These are phyloP conservation scores for Electrona antarctica DNA, from an alignment of 2,113 vertebrate species.

Conservation along the genomic window DNA sequence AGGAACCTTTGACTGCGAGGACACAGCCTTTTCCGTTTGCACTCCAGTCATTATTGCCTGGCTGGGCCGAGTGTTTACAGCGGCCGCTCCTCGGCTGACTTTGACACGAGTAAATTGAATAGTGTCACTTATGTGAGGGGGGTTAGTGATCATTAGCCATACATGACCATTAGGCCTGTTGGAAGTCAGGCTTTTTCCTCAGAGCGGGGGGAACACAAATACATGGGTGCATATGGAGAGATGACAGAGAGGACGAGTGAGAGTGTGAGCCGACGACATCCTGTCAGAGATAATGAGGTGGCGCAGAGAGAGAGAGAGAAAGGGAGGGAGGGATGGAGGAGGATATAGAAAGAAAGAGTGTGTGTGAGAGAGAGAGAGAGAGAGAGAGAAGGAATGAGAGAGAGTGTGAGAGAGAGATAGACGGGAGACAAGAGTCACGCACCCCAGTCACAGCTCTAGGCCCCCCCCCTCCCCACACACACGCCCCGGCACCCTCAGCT, in stretches of 20 bases:
- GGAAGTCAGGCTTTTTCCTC: constrained; percentile 63
- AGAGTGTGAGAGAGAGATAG: constrained; percentile 40
- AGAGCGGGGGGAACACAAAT: constrained; percentile 62
- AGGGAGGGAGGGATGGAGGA: not conserved
- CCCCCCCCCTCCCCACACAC: constrained; percentile 35
- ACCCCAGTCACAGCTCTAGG: constrained; percentile 62
- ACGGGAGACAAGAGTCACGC: constrained; percentile 59
- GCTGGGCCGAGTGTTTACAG: constrained; percentile 59
- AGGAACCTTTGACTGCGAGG: constrained; percentile 33
- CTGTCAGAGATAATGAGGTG: constrained; percentile 81
- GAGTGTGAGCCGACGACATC: constrained; percentile 73
- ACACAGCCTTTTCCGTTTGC: constrained; percentile 27
- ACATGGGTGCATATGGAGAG: constrained; percentile 63
- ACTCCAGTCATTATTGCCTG: constrained; percentile 32
- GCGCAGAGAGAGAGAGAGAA: constrained; percentile 50
- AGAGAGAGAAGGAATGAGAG: constrained; percentile 19
- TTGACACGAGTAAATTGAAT: constrained; percentile 66
- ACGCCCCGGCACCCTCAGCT: constrained; percentile 71
- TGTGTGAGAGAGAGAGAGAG: constrained; percentile 31
- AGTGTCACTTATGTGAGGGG: constrained; percentile 64
- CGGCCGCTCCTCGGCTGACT: constrained; percentile 35
- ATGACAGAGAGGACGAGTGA: constrained; percentile 73
- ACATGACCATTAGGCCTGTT: constrained; percentile 74
- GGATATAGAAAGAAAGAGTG: constrained; percentile 52
- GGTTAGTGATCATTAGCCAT: constrained; percentile 74